Evolutionary conservation across 2,797 vertebrate species (phyloP).

Genomic region (Rhinatrema bivittatum): DNA sequence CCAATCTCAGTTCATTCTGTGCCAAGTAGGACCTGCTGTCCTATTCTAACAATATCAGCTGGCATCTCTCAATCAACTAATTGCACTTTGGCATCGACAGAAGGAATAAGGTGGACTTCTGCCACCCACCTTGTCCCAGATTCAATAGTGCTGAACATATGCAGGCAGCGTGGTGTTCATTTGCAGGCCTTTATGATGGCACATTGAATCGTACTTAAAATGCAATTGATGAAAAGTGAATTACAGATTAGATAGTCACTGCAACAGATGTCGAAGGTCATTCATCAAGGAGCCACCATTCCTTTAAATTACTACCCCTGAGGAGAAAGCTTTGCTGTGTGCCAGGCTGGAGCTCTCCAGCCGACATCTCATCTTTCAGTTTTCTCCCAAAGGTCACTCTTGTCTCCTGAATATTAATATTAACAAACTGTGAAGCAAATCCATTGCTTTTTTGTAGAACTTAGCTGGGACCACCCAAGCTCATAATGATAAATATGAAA

Average conservation of each 20-base stretch:
- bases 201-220: conserved; percentile 42
- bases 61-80: conserved; percentile 37
- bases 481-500: too few species aligned
- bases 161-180: conserved; percentile 31
- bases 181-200: conserved; percentile 33
- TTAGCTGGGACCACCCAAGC: too few species aligned
- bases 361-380: conserved; percentile 38
- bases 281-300: conserved; percentile 44
- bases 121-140: conserved; percentile 30
- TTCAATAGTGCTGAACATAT: conserved; percentile 42
- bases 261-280: conserved; percentile 41
- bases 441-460: not conserved
- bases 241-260: conserved; percentile 36
- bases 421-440: conserved; percentile 3
- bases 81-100: conserved; percentile 38
- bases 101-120: conserved; percentile 37
- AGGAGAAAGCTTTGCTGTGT: conserved; percentile 22
- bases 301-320: conserved; percentile 45
- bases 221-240: conserved; percentile 33
- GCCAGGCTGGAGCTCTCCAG: conserved; percentile 22
- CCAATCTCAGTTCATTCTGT: conserved; percentile 1
- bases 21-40: conserved; percentile 22
- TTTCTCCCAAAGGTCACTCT: conserved; percentile 31
- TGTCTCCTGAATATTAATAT: conserved; percentile 25
- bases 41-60: conserved; percentile 21